Evolutionary conservation across 2,888 invertebrate species (phyloP).

Genomic region (Tipula lateralis): DNA sequence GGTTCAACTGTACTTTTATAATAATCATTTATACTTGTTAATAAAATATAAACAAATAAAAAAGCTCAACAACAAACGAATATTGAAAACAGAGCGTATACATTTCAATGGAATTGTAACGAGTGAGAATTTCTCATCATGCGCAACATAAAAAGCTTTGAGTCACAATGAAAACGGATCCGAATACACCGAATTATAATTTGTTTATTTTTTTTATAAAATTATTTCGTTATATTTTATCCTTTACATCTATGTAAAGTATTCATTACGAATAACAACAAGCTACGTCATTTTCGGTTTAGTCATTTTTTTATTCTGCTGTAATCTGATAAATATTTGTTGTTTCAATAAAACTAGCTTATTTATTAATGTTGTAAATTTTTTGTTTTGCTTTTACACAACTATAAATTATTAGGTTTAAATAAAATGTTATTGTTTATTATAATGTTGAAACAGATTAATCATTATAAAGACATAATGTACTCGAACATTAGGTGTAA

Average conservation of each 20-base stretch:
- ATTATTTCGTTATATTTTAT: background rate
- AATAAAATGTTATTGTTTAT: background rate
- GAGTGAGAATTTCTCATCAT: background rate
- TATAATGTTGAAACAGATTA: background rate
- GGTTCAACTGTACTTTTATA: background rate
- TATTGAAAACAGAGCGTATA: background rate
- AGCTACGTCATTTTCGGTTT: background rate
- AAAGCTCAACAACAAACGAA: background rate
- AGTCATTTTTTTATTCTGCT: background rate
- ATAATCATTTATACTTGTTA: background rate
- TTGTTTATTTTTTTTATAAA: background rate
- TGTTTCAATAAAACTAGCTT: background rate
- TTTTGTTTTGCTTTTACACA: background rate
- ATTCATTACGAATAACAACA: background rate
- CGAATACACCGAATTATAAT: background rate
- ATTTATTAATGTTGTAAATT: background rate
- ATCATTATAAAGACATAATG: background rate
- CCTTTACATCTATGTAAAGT: background rate
- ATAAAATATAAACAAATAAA: background rate
- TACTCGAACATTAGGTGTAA: background rate
- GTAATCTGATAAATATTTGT: background rate
- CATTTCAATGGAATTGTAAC: background rate
- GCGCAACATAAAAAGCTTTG: constrained; percentile 1
- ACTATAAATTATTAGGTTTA: background rate
- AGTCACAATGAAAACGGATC: background rate